A percentile compares a stretch with the other conserved stretches of the same genome.
Evolutionary conservation across 2,888 invertebrate genomes (phyloP).

Genomic region (Monopis laevigella): DNA sequence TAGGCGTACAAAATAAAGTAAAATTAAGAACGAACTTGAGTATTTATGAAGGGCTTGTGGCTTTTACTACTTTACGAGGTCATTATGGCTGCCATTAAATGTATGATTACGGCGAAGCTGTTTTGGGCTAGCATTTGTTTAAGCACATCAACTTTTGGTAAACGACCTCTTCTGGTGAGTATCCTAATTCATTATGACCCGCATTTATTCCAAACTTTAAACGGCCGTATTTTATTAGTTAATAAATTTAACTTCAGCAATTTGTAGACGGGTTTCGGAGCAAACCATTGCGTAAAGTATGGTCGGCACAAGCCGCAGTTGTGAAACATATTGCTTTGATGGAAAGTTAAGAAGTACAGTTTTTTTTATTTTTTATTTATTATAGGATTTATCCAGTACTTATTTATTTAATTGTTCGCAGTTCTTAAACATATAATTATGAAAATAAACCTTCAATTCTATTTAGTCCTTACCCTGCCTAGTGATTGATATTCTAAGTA

Average conservation of each 20-base stretch:
- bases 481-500: too few species aligned
- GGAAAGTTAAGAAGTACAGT: too few species aligned
- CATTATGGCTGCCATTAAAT: slow-evolving; percentile 59
- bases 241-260: slow-evolving; percentile 31
- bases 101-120: slow-evolving; percentile 51
- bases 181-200: slow-evolving; percentile 43
- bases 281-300: too few species aligned
- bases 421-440: too few species aligned
- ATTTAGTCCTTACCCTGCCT: too few species aligned
- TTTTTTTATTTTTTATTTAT: too few species aligned
- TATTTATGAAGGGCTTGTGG: slow-evolving; percentile 51
- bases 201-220: slow-evolving; percentile 28
- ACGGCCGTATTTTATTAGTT: slow-evolving; percentile 44
- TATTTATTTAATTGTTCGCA: too few species aligned
- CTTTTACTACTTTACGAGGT: slow-evolving; percentile 57
- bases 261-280: slow-evolving; percentile 1
- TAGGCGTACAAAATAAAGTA: slow-evolving; percentile 3
- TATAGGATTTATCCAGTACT: too few species aligned
- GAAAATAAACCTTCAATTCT: too few species aligned
- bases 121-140: slow-evolving; percentile 53
- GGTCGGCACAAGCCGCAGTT: too few species aligned
- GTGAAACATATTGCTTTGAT: too few species aligned
- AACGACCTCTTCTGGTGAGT: slow-evolving; percentile 45
- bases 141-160: slow-evolving; percentile 57
- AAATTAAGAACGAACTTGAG: slow-evolving; percentile 30